A percentile compares a stretch with the other conserved stretches of the same genome.
Evolutionary conservation across 2,797 vertebrate species (phyloP).

Genomic region (Hippoglossus hippoglossus): DNA sequence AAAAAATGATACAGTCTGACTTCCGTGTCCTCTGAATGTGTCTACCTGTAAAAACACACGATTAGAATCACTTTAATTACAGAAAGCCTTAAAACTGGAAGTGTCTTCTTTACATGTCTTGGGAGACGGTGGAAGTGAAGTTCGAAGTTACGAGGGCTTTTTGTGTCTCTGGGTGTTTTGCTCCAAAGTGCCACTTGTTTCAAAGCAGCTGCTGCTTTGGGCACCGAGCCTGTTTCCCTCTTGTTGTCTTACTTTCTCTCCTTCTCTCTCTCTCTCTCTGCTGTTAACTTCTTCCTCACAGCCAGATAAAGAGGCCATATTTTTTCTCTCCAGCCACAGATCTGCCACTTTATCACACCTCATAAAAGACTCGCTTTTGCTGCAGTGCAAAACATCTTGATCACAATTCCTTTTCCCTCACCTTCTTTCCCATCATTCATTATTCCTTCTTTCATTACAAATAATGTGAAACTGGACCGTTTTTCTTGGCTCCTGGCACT

Average conservation of each 20-base stretch:
- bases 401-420: constrained; percentile 14
- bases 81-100: constrained; percentile 37
- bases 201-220: constrained; percentile 70
- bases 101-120: constrained; percentile 49
- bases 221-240: constrained; percentile 54
- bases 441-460: background rate
- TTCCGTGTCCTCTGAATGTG: constrained; percentile 50
- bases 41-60: constrained; percentile 32
- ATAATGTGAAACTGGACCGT: background rate
- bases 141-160: constrained; percentile 53
- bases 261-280: constrained; percentile 30
- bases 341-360: constrained; percentile 62
- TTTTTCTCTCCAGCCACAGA: constrained; percentile 51
- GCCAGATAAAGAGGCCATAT: constrained; percentile 67
- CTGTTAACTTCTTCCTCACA: constrained; percentile 69
- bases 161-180: constrained; percentile 57
- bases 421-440: constrained; percentile 5
- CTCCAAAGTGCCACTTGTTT: constrained; percentile 67
- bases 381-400: constrained; percentile 75
- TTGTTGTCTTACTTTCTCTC: constrained; percentile 53
- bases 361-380: constrained; percentile 69
- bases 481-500: background rate
- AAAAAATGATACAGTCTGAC: constrained; percentile 38
- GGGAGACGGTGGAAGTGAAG: constrained; percentile 38
- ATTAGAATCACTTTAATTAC: constrained; percentile 14